phyloP scores from a whole-genome alignment of 2,113 vertebrate species.

The Danionella cerebrum region DNA sequence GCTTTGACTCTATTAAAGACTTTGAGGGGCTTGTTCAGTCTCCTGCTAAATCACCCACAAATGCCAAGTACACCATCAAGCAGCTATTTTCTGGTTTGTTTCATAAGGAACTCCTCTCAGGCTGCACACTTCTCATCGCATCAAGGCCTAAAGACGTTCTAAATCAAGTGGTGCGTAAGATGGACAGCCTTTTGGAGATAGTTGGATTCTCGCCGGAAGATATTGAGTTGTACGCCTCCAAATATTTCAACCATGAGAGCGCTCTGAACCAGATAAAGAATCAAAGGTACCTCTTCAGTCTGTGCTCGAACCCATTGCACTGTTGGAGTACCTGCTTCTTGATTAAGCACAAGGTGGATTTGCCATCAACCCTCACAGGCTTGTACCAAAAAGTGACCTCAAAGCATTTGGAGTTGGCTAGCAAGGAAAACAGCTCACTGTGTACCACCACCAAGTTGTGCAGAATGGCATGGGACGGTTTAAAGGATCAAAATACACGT shows the following conservation, averaged over 20 bases:
- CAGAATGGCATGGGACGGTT: constrained; percentile 71
- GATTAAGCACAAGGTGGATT: constrained; percentile 50
- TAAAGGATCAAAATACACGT: constrained; percentile 59
- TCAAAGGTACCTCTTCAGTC: constrained; percentile 62
- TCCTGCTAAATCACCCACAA: constrained; percentile 13
- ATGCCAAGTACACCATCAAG: constrained; percentile 53
- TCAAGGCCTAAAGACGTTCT: constrained; percentile 70
- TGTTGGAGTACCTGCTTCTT: constrained; percentile 73
- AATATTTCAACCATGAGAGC: constrained; percentile 59
- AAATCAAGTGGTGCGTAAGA: constrained; percentile 67
- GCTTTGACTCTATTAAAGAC: constrained; percentile 74
- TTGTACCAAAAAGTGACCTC: constrained; percentile 64
- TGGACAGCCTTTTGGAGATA: constrained; percentile 72
- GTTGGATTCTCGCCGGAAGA: constrained; percentile 70
- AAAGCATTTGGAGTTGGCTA: constrained; percentile 32
- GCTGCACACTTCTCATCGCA: constrained; percentile 76
- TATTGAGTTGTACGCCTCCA: constrained; percentile 61
- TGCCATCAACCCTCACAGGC: constrained; percentile 75
- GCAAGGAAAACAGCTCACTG: not conserved
- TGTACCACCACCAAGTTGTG: constrained; percentile 54
- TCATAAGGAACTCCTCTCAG: constrained; percentile 74
- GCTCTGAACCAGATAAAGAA: constrained; percentile 55
- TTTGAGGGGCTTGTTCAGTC: constrained; percentile 62
- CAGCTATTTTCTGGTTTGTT: constrained; percentile 74
- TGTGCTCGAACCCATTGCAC: constrained; percentile 74